Evolutionary conservation across 1,140 invertebrate species (phyloP).

Genomic region (Pseudoatta argentina): DNA sequence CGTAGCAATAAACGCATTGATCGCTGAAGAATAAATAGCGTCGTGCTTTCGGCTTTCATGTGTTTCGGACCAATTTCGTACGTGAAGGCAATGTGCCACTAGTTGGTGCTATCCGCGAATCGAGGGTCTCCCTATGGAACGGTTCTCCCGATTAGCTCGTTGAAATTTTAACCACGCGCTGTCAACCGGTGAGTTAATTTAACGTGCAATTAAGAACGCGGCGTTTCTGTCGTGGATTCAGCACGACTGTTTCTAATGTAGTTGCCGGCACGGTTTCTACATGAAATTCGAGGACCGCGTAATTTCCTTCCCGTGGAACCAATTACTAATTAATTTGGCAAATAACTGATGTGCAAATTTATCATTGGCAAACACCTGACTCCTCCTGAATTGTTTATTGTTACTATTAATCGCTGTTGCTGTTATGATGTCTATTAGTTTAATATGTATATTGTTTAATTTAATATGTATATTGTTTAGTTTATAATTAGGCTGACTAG

Average conservation of each 20-base stretch:
- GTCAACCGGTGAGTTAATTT: constrained; percentile 57
- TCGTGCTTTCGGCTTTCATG: constrained; percentile 23
- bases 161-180: constrained; percentile 59
- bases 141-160: constrained; percentile 48
- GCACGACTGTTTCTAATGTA: constrained; percentile 3
- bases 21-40: constrained; percentile 55
- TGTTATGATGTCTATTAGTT: background rate
- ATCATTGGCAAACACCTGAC: background rate
- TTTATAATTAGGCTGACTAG: background rate
- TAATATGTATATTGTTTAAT: background rate
- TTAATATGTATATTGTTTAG: background rate
- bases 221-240: constrained; percentile 29
- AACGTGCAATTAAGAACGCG: constrained; percentile 42
- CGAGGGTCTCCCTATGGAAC: background rate
- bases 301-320: constrained; percentile 16
- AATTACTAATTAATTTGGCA: constrained; percentile 57
- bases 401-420: background rate
- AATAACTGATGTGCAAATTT: constrained; percentile 47
- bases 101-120: constrained; percentile 6
- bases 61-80: constrained; percentile 46
- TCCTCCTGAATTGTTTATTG: constrained; percentile 19
- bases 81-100: constrained; percentile 31
- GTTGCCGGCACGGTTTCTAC: background rate
- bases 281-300: constrained; percentile 27
- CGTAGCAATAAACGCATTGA: constrained; percentile 54